Base-by-base conservation (phyloP, 2,888 invertebrate genomes). In the Saturnia pavonia region DNA sequence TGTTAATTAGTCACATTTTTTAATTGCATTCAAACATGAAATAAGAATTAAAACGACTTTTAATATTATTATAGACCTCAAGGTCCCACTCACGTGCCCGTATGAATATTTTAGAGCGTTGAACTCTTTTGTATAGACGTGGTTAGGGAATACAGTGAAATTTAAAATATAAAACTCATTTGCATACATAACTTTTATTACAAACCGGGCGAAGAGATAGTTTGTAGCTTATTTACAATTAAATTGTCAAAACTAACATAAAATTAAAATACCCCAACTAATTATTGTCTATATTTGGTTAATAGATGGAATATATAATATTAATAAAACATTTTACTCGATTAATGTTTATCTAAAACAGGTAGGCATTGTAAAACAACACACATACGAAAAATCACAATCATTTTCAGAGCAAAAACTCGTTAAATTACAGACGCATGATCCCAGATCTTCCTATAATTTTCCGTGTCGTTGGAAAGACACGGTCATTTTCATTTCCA, bases 81-180 rank as follows among this genome's bases (percentile, higher is more conserved):
- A 25, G 70, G 42, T 42, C 66, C 42, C 42, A 42, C 54, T 14
- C 67, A 22, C 22, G 54, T 51, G 27, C 22, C 19, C n/a, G 54
- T 27, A 66, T 70, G 7, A 40, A 27, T 70, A 73, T 77, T 74
- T 48, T 73, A 80, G 85, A 80, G 86, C 90, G 90, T 91, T 90
- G 90, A 91, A 89, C 87, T 91, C 90, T 90, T 90, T 89, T 88
- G 80, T 87, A 85, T 75, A 78, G 75, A 74, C 75, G 75, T 74
- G 72, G 77, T 75, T 65, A 54, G 72, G 70, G 69, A 76, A 71
- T 68, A 68, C 43, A 70, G 65, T 65, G 25, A 40, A 40, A 11
- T 40, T 60, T 65, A 65, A 40, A 40, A 65, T 40, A 65, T 51
- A 54, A 54, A 54, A 43, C n/a, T 70, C 22, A 70, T 70, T 68